These are phyloP conservation scores for Brachionus rotundiformis DNA, from an alignment of 1,140 invertebrate species.

Conservation along the genomic window DNA sequence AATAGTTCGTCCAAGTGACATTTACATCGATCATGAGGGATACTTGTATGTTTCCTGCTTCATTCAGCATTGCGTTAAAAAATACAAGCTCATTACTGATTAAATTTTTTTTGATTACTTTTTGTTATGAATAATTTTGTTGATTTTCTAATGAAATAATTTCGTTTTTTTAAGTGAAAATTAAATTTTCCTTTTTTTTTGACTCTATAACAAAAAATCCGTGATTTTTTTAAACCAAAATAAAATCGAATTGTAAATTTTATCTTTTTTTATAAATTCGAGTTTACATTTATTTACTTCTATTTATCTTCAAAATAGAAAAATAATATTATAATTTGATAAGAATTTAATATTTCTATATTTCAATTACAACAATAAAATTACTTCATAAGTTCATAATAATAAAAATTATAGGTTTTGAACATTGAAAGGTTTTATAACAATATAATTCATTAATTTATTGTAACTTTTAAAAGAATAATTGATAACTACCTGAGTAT, in stretches of 20 bases:
- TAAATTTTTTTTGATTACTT: neutral
- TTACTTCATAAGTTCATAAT: too few relatives aligned
- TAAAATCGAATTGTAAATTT: conserved; percentile 21
- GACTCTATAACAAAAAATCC: neutral
- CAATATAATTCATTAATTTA: too few relatives aligned
- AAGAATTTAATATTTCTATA: too few relatives aligned
- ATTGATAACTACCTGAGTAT: too few relatives aligned
- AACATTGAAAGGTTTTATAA: too few relatives aligned
- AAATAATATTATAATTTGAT: too few relatives aligned
- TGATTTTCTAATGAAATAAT: conserved; percentile 14
- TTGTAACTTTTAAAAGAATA: too few relatives aligned
- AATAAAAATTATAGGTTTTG: too few relatives aligned
- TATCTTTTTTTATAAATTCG: neutral
- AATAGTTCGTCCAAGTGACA: conserved; percentile 46
- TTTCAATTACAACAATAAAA: too few relatives aligned
- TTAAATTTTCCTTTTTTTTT: conserved; percentile 4
- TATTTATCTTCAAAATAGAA: neutral
- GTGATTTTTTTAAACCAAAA: neutral
- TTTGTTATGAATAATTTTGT: conserved; percentile 1
- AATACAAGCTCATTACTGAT: conserved; percentile 31
- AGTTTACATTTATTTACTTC: neutral
- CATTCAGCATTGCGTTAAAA: conserved; percentile 44
- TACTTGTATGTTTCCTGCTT: conserved; percentile 45
- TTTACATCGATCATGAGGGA: conserved; percentile 30
- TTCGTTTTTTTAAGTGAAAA: conserved; percentile 10